These are phyloP conservation scores for Buathra laborator DNA, from an alignment of 2,888 invertebrate genomes.

Conservation along the genomic window DNA sequence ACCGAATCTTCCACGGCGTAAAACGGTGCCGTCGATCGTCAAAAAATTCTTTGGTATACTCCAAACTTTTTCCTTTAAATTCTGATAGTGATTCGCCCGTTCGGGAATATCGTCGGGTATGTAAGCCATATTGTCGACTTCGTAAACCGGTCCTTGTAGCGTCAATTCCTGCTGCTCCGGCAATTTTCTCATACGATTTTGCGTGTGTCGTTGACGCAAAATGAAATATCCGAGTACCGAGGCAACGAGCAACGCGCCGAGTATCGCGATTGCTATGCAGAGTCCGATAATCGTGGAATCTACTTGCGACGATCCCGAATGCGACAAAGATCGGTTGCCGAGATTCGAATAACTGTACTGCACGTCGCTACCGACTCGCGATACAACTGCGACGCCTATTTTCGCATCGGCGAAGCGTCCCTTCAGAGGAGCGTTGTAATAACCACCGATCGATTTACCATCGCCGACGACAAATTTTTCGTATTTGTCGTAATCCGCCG, in stretches of 20 bases:
- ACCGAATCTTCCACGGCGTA: slow-evolving; percentile 92
- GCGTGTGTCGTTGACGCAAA: slow-evolving; percentile 84
- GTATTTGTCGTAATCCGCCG: slow-evolving; percentile 85
- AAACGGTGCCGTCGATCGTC: slow-evolving; percentile 89
- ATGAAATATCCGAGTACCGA: slow-evolving; percentile 89
- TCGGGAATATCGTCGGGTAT: slow-evolving; percentile 90
- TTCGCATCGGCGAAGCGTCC: slow-evolving; percentile 71
- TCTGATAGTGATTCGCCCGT: slow-evolving; percentile 90
- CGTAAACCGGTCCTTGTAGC: slow-evolving; percentile 92
- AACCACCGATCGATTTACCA: slow-evolving; percentile 90
- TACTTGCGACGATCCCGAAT: slow-evolving; percentile 23
- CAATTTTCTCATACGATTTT: slow-evolving; percentile 86
- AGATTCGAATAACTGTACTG: slow-evolving; percentile 80
- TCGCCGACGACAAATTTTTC: slow-evolving; percentile 93
- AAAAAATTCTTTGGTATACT: slow-evolving; percentile 90
- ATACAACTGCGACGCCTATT: slow-evolving; percentile 84
- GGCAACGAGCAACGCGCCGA: slow-evolving; percentile 88
- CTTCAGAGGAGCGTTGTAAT: slow-evolving; percentile 91
- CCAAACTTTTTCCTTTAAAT: slow-evolving; percentile 91
- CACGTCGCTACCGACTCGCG: slow-evolving; percentile 85
- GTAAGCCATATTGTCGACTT: slow-evolving; percentile 93
- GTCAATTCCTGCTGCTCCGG: slow-evolving; percentile 90
- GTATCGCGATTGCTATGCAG: slow-evolving; percentile 90
- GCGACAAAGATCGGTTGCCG: slow-evolving; percentile 62
- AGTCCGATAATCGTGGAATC: slow-evolving; percentile 83